Evolutionary conservation across 2,888 invertebrate genomes (phyloP).

Genomic region (Heliconius ethilla): DNA sequence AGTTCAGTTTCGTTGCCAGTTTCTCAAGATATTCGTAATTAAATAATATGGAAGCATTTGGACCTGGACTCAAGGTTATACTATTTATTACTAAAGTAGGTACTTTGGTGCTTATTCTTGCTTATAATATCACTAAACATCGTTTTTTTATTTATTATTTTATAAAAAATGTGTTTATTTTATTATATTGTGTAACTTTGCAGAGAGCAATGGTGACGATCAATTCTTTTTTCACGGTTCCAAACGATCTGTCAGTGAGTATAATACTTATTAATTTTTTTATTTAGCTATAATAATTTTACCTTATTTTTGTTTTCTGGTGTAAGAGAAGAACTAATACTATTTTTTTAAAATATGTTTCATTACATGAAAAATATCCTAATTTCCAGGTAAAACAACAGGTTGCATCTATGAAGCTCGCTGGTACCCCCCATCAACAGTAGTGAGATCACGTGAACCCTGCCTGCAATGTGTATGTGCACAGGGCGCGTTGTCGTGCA

Average conservation of each 20-base stretch:
- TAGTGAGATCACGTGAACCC: slow-evolving; percentile 87
- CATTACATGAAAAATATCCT: too few species aligned
- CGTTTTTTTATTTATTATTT: not conserved
- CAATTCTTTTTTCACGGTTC: not conserved
- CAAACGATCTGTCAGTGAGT: slow-evolving; percentile 26
- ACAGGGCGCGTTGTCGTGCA: slow-evolving; percentile 87
- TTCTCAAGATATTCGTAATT: too few species aligned
- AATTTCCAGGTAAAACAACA: slow-evolving; percentile 43
- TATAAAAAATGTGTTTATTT: not conserved
- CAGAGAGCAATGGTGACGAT: slow-evolving; percentile 22
- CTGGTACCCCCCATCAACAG: slow-evolving; percentile 84
- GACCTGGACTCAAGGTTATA: not conserved
- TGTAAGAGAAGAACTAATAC: too few species aligned
- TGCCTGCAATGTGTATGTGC: slow-evolving; percentile 90
- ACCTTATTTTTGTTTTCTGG: too few species aligned
- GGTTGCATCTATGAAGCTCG: slow-evolving; percentile 89
- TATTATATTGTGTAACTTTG: slow-evolving; percentile 7
- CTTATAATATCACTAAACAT: not conserved
- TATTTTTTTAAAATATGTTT: too few species aligned
- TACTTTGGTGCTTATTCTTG: not conserved
- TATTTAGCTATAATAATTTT: too few species aligned
- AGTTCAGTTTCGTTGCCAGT: too few species aligned
- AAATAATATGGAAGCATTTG: too few species aligned
- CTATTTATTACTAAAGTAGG: not conserved
- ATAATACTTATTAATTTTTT: not conserved